Percentiles rank a stretch among this genome's conserved stretches.
These are phyloP conservation scores for Cantharis flavilabris DNA, from an alignment of 2,888 invertebrate genomes.

Conservation along the genomic window DNA sequence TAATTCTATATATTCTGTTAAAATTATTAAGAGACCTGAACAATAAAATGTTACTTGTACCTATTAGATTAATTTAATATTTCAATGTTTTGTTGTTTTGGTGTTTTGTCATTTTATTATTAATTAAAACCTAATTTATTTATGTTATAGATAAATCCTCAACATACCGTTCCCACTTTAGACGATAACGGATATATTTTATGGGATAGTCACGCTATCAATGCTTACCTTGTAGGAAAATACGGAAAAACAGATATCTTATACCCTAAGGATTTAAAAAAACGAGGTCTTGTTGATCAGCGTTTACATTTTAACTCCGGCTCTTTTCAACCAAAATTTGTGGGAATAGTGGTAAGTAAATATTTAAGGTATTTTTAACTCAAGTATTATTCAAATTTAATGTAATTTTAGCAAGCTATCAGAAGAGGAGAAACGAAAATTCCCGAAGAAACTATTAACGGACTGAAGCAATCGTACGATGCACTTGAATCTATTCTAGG, in stretches of 20 bases:
- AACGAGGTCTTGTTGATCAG: slow-evolving; percentile 60
- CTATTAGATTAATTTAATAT: no score
- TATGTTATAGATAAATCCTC: slow-evolving; percentile 60
- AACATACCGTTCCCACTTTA: slow-evolving; percentile 63
- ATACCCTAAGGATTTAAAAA: slow-evolving; percentile 61
- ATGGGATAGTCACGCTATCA: slow-evolving; percentile 59
- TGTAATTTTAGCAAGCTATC: slow-evolving; percentile 55
- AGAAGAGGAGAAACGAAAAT: slow-evolving; percentile 15
- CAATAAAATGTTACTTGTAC: no score
- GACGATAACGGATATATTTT: slow-evolving; percentile 60
- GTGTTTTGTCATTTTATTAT: background rate
- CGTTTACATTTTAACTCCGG: slow-evolving; percentile 61
- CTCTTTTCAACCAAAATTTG: slow-evolving; percentile 56
- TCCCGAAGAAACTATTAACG: slow-evolving; percentile 21
- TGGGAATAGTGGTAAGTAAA: slow-evolving; percentile 54
- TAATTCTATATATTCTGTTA: no score
- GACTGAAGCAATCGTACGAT: slow-evolving; percentile 51
- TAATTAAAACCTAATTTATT: background rate
- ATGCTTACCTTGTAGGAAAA: slow-evolving; percentile 58
- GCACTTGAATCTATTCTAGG: slow-evolving; percentile 58
- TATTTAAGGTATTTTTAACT: background rate
- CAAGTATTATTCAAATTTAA: background rate
- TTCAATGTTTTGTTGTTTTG: no score
- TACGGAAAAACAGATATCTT: slow-evolving; percentile 60
- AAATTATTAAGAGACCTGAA: no score